Evolutionary conservation across 2,888 invertebrate species (phyloP), one percentile per base, ranked within the genome.

Genomic region (Marasmarcha lunaedactyla): DNA sequence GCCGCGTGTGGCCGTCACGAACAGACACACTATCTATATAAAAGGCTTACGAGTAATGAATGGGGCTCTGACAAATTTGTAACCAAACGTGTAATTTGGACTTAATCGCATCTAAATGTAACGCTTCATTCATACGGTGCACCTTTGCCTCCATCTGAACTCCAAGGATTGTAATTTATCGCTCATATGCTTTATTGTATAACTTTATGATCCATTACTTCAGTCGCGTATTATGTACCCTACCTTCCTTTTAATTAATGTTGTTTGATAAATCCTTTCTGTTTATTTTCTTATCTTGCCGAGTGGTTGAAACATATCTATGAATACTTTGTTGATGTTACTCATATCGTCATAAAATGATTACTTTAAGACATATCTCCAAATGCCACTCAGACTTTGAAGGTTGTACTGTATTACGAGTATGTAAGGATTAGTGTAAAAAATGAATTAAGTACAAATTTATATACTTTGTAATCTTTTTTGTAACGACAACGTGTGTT

Each of bases 341-440:
- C 20, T 20, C 35, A 26, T 39, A 14, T 26, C n/a, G 57, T 55
- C 52, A 51, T 56, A 42, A 55, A 63, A 63, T 54, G 50, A 54
- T 57, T 55, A 53, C 47, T 62, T 65, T 68, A 63, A 55, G 55
- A 73, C 72, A 71, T 77, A 78, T 77, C 77, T 65, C 71, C 69
- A 57, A 70, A 70, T 72, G 74, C 74, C 74, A 74, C 68, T 55
- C 72, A 71, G 58, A 50, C 53, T 53, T 51, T 48, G 39, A 39
- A 42, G 39, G 36, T 52, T 41, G 50, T 45, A 14, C 42, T 46
- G 40, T 55, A 54, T 49, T n/a, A n/a, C n/a, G n/a, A n/a, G n/a
- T n/a, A 42, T 38, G 40, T 44, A 41, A 38, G 40, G 6, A 35
- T 15, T 40, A 36, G 14, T 27, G 10, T 40, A 30, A 42, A 41